Percentiles rank a stretch among this genome's conserved stretches.
Conservation (phyloP, 1,140 invertebrate species). For the Acromyrmex echinatior region DNA sequence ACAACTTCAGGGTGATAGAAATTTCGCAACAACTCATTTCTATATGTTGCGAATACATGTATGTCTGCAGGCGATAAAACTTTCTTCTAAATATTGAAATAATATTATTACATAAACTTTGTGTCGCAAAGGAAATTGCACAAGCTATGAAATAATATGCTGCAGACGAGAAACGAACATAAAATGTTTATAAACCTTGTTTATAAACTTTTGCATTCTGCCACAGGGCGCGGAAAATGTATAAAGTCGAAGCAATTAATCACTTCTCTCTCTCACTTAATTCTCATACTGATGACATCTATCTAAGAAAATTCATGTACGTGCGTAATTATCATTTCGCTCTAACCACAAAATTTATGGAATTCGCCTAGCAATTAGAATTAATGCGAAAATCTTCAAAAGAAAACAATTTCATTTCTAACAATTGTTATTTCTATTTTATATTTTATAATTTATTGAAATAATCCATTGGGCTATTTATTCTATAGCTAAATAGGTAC, state of each 20-base stretch:
- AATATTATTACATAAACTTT: constrained; percentile 33
- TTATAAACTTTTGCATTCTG: background rate
- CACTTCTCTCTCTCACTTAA: constrained; percentile 24
- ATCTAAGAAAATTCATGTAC: background rate
- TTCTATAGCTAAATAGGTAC: background rate
- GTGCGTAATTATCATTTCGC: background rate
- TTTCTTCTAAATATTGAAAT: constrained; percentile 50
- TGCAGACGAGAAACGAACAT: constrained; percentile 1
- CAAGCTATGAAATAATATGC: constrained; percentile 33
- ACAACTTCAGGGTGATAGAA: background rate
- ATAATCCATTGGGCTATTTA: background rate
- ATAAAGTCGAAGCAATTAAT: constrained; percentile 46
- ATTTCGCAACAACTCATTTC: constrained; percentile 23
- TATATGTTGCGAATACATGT: background rate
- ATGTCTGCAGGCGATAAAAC: background rate
- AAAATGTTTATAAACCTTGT: constrained; percentile 41
- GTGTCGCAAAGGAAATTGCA: background rate
- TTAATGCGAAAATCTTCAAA: background rate
- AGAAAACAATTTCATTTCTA: background rate
- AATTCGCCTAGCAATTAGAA: background rate
- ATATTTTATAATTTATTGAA: background rate
- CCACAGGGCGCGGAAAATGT: background rate
- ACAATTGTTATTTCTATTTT: background rate
- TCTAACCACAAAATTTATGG: background rate
- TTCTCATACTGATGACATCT: background rate